Conservation (phyloP, 2,888 invertebrate species). For the Belgica antarctica region DNA sequence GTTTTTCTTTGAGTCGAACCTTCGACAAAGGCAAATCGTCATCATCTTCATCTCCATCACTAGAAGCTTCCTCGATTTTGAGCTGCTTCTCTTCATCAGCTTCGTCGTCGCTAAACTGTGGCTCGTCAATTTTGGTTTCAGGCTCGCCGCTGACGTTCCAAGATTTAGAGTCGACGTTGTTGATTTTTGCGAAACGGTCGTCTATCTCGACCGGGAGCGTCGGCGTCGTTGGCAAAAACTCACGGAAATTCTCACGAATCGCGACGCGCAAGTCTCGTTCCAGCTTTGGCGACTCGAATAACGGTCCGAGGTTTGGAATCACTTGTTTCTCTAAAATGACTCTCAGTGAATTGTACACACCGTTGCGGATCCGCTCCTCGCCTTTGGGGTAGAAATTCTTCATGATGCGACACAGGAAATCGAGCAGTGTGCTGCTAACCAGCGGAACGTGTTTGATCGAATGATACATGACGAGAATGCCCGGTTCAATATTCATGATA, state of each 20-base stretch:
- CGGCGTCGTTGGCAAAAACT: conserved; percentile 62
- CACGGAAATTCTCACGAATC: conserved; percentile 86
- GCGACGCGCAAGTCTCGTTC: conserved; percentile 68
- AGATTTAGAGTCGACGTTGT: conserved; percentile 5
- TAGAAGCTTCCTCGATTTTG: conserved; percentile 49
- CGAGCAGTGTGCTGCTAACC: conserved; percentile 64
- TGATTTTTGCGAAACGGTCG: not conserved
- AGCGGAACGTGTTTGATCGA: conserved; percentile 65
- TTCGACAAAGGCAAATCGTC: conserved; percentile 73
- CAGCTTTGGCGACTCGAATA: conserved; percentile 60
- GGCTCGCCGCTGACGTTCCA: conserved; percentile 48
- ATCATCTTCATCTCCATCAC: conserved; percentile 55
- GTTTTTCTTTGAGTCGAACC: conserved; percentile 56
- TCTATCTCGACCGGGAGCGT: not conserved
- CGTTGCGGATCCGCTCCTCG: conserved; percentile 56
- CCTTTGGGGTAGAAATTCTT: conserved; percentile 53
- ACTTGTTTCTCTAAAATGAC: conserved; percentile 71
- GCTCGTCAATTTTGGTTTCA: conserved; percentile 58
- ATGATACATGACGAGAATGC: conserved; percentile 68
- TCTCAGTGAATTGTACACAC: conserved; percentile 54
- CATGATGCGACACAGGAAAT: conserved; percentile 67
- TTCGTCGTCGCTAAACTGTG: conserved; percentile 48
- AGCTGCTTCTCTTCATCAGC: conserved; percentile 58
- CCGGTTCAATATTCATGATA: conserved; percentile 71
- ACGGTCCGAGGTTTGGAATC: conserved; percentile 64